These are phyloP conservation scores for Cheiracanthium punctorium DNA, from an alignment of 2,888 invertebrate genomes.

Conservation along the genomic window DNA sequence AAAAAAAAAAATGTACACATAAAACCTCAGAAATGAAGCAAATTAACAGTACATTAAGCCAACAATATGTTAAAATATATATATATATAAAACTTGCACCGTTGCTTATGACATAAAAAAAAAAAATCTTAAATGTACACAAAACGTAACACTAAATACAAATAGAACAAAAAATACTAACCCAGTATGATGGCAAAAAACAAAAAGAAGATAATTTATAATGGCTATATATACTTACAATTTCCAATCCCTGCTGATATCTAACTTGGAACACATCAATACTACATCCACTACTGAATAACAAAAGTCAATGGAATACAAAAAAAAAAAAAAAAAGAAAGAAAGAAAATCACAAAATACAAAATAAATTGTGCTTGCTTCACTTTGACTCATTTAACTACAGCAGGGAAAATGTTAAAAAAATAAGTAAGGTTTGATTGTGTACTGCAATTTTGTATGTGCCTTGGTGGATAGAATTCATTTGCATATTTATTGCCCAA, in stretches of 20 bases:
- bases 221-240: background rate
- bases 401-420: constrained; percentile 24
- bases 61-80: background rate
- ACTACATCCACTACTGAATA: constrained; percentile 40
- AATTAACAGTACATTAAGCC: background rate
- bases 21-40: background rate
- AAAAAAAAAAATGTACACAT: background rate
- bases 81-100: constrained; percentile 26
- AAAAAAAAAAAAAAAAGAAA: constrained; percentile 41
- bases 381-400: constrained; percentile 19
- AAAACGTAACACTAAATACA: background rate
- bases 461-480: background rate
- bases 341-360: constrained; percentile 35
- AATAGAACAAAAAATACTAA: background rate
- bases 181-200: background rate
- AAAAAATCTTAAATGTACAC: background rate
- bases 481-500: background rate
- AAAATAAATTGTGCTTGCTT: constrained; percentile 47
- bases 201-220: background rate
- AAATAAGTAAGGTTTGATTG: background rate
- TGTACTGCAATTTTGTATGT: constrained; percentile 22
- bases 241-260: constrained; percentile 28
- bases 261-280: constrained; percentile 29
- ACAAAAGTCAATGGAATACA: constrained; percentile 35
- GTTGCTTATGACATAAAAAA: background rate